Evolutionary conservation across 1,140 invertebrate genomes (phyloP), one percentile per base, ranked within the genome.

Genomic region (Tetramorium alpestre): DNA sequence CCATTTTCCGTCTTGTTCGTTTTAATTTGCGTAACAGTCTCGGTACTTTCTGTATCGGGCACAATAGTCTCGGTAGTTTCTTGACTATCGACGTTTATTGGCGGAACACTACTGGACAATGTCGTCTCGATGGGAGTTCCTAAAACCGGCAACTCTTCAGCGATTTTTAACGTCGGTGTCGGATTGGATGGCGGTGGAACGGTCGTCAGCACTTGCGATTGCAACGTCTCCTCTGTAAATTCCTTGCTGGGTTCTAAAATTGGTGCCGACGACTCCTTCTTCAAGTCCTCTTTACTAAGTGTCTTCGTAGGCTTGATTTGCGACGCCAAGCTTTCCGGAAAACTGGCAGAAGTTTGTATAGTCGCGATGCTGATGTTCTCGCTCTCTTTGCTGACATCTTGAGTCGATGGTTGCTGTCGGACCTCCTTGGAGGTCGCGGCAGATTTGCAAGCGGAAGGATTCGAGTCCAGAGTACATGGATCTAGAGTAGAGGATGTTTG

Each of bases 161-260:
- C 47, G 44, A 91, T 93, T 4, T 85, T 25, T 7, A 41, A 62
- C 11, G 89, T 69, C 3, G 88, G 62, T 13, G 87, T 87, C 0
- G 47, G 85, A 88, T 72, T 93, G 11, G 70, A 62, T 25, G 72
- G 72, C 7, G 84, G 87, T 10, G 91, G 91, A 41, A 82, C 88
- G 6, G 89, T 95, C n/a, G 95, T 95, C 11, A 95, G 88, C 28
- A 94, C 87, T 81, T 96, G 94, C 25, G 94, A 91, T 82, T 95
- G 94, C 38, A 87, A 89, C 8, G 91, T 91, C 76, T 96, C 96
- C 6, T 96, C 95, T 0, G 86, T 75, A n/a, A 69, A 41, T 65
- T 90, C 90, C 70, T 91, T 92, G 54, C 87, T 92, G 6, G 92
- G 89, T 82, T 94, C 93, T 4, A 93, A 51, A 88, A 90, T 91